Percentiles rank a stretch among this genome's conserved stretches.
Evolutionary conservation across 2,888 invertebrate species (phyloP).

Genomic region (Pachydiplax longipennis): DNA sequence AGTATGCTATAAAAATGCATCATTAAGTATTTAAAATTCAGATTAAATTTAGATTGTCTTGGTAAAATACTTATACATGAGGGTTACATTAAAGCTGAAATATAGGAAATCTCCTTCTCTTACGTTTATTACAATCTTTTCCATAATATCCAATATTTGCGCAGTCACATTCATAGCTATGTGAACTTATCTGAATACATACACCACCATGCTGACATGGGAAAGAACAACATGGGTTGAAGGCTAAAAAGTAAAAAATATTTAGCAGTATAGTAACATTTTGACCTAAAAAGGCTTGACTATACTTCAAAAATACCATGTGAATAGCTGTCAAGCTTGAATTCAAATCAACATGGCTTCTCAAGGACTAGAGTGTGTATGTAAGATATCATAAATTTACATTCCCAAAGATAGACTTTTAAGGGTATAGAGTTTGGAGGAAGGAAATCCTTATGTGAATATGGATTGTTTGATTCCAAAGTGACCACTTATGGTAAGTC

Average conservation of each 20-base stretch:
- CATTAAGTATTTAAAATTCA: background rate
- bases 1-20: background rate
- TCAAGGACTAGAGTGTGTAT: too few species aligned
- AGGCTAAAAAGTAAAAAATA: conserved; percentile 31
- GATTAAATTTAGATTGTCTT: background rate
- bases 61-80: background rate
- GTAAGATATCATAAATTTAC: too few species aligned
- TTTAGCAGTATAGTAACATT: background rate
- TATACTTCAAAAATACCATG: too few species aligned
- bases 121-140: conserved; percentile 56
- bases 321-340: too few species aligned
- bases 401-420: too few species aligned
- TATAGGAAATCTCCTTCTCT: background rate
- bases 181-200: conserved; percentile 51
- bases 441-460: too few species aligned
- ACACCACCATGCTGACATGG: conserved; percentile 59
- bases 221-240: conserved; percentile 58
- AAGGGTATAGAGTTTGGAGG: too few species aligned
- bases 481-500: too few species aligned
- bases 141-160: conserved; percentile 56
- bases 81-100: too few species aligned
- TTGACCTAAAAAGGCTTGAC: too few species aligned
- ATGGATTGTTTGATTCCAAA: too few species aligned
- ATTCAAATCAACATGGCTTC: too few species aligned
- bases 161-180: conserved; percentile 58